Conservation (phyloP, 1,140 invertebrate species). For the Mamestra configurata region DNA sequence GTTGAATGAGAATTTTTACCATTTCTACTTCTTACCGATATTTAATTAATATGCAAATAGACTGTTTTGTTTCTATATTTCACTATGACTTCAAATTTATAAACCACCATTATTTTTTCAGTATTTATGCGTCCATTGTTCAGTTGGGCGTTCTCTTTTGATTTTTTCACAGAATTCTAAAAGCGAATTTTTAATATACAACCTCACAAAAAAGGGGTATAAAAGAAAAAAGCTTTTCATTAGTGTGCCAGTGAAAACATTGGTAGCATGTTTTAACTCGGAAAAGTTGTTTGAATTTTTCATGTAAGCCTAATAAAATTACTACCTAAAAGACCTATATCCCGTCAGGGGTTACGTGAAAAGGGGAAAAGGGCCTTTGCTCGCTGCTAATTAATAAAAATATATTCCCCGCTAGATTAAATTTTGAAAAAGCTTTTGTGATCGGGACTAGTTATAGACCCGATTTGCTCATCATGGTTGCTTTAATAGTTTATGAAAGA, state of each 20-base stretch:
- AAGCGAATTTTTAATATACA: slow-evolving; percentile 38
- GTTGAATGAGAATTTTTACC: too few relatives aligned
- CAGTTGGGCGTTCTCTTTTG: not conserved
- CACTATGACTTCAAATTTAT: too few relatives aligned
- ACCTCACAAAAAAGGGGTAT: slow-evolving; percentile 20
- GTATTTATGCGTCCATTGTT: slow-evolving; percentile 5
- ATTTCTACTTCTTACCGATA: too few relatives aligned
- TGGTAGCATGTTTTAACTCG: slow-evolving; percentile 30
- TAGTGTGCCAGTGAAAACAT: slow-evolving; percentile 38
- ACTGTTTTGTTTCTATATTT: too few relatives aligned
- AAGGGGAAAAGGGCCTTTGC: slow-evolving; percentile 10
- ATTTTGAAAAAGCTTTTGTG: slow-evolving; percentile 4
- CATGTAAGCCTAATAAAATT: slow-evolving; percentile 45
- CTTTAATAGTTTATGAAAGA: too few relatives aligned
- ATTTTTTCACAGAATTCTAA: slow-evolving; percentile 23
- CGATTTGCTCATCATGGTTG: too few relatives aligned
- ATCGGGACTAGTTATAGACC: too few relatives aligned
- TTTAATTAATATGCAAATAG: too few relatives aligned
- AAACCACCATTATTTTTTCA: not conserved
- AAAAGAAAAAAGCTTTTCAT: slow-evolving; percentile 48
- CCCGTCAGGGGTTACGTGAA: slow-evolving; percentile 6
- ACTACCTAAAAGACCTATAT: slow-evolving; percentile 31
- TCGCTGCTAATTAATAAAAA: slow-evolving; percentile 32
- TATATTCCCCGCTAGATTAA: not conserved
- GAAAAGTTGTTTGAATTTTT: slow-evolving; percentile 43